Evolutionary conservation across 37 sponge, comb jelly and placozoan genomes (phyloP).

Genomic region (Amphimedon queenslandica): DNA sequence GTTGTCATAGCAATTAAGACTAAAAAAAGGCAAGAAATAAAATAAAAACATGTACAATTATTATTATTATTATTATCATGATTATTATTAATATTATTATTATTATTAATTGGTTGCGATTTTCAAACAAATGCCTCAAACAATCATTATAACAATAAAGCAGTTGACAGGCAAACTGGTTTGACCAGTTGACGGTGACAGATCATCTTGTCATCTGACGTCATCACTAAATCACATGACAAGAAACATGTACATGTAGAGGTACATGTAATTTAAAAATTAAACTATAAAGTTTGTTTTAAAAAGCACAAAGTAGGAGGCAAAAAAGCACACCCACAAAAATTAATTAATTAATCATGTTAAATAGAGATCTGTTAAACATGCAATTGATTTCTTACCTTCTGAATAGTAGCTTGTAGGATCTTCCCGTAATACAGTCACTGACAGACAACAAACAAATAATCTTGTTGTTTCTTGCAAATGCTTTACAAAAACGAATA

Average conservation of each 20-base stretch:
- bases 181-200: background rate
- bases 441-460: too few relatives aligned
- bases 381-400: slow-evolving; percentile 52
- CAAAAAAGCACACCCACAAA: too few relatives aligned
- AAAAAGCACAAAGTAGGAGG: background rate
- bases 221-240: slow-evolving; percentile 1
- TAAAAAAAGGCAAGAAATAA: background rate
- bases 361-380: too few relatives aligned
- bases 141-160: background rate
- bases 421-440: too few relatives aligned
- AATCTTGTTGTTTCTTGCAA: too few relatives aligned
- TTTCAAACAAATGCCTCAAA: slow-evolving; percentile 4
- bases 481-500: too few relatives aligned
- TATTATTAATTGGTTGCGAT: too few relatives aligned
- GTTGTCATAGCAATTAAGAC: slow-evolving; percentile 93
- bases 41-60: background rate
- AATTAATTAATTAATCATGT: too few relatives aligned
- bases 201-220: slow-evolving; percentile 2
- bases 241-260: too few relatives aligned
- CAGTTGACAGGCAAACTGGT: background rate
- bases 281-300: too few relatives aligned
- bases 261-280: too few relatives aligned
- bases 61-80: background rate
- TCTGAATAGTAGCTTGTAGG: slow-evolving; percentile 95
- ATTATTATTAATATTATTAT: too few relatives aligned